Conservation (phyloP, 2,888 invertebrate genomes). For the Pomacea canaliculata region DNA sequence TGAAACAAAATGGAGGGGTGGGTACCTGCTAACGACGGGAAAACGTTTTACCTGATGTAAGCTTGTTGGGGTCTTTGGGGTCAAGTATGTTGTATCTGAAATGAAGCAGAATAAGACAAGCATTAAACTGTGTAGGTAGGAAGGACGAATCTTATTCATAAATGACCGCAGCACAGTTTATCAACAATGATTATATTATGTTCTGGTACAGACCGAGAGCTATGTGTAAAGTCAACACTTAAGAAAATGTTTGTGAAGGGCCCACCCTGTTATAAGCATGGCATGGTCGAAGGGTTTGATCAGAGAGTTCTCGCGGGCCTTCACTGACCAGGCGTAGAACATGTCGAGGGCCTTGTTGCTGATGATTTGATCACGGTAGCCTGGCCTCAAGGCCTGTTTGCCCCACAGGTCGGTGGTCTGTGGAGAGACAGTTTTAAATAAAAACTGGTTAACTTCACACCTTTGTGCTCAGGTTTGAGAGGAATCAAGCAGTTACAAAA, state of each 20-base stretch:
- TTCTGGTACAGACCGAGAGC: too few species aligned
- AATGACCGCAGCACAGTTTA: too few species aligned
- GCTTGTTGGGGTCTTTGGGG: conserved; percentile 15
- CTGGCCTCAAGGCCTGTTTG: background rate
- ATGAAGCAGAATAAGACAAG: background rate
- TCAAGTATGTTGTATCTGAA: conserved; percentile 25
- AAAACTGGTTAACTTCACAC: too few species aligned
- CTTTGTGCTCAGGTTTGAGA: too few species aligned
- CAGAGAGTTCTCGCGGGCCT: conserved; percentile 1
- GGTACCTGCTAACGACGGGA: too few species aligned
- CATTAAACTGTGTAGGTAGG: background rate
- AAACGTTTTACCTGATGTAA: conserved; percentile 17
- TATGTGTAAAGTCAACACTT: too few species aligned
- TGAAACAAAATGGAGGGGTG: too few species aligned
- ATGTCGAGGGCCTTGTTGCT: conserved; percentile 33
- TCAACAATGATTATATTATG: too few species aligned
- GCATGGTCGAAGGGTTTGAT: conserved; percentile 46
- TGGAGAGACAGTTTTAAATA: background rate
- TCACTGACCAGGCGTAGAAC: conserved; percentile 41
- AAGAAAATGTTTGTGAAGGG: background rate
- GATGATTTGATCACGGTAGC: conserved; percentile 20
- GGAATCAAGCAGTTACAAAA: too few species aligned
- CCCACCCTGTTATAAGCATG: conserved; percentile 47
- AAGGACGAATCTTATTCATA: too few species aligned
- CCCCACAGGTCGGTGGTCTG: conserved; percentile 19